A percentile compares a stretch with the other conserved stretches of the same genome.
Evolutionary conservation across 2,113 vertebrate species (phyloP).

Genomic region (Arenaria interpres): DNA sequence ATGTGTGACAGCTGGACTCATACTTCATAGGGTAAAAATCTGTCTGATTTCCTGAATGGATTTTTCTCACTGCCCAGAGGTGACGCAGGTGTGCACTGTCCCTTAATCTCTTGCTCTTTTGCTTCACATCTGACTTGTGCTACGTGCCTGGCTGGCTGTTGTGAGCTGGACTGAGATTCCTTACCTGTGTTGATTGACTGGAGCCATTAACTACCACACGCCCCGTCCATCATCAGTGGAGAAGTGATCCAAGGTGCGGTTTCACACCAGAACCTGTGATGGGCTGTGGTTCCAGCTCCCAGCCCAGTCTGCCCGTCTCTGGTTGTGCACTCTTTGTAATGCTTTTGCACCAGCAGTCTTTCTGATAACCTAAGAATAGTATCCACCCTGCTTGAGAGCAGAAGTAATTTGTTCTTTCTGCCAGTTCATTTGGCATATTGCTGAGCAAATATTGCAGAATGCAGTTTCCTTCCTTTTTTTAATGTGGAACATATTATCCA

Average conservation of each 20-base stretch:
- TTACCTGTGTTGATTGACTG: neutral
- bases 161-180: neutral
- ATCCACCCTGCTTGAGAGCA: conserved; percentile 12
- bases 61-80: neutral
- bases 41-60: neutral
- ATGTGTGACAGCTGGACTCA: neutral
- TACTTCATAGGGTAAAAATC: neutral
- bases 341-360: neutral
- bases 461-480: neutral
- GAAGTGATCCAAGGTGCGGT: neutral
- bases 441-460: conserved; percentile 44
- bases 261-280: neutral
- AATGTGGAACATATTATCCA: conserved; percentile 21
- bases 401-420: conserved; percentile 50
- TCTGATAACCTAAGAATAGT: conserved; percentile 40
- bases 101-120: neutral
- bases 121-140: neutral
- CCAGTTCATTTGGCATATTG: conserved; percentile 38
- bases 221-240: neutral
- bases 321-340: neutral
- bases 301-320: neutral
- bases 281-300: neutral
- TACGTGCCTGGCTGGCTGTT: neutral
- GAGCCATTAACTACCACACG: rapidly evolving
- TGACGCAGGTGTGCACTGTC: neutral